Percentiles rank a stretch among this genome's conserved stretches.
phyloP scores from a whole-genome alignment of 2,888 invertebrate species.

The Parnassius mnemosyne region DNA sequence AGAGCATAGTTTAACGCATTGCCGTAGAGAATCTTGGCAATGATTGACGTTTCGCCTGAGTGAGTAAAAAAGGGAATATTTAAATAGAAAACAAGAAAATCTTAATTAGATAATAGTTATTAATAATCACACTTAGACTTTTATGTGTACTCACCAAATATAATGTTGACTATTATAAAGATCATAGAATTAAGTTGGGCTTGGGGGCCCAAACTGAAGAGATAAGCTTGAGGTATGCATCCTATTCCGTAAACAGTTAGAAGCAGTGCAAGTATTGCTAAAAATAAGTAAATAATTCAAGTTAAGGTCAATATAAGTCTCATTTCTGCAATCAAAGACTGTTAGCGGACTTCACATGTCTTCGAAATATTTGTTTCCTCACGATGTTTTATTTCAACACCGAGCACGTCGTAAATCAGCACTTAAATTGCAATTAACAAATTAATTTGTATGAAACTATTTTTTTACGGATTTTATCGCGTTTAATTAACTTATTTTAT shows the following conservation, averaged over 20 bases:
- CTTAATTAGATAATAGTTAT: too few species aligned
- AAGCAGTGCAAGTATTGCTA: conserved; percentile 56
- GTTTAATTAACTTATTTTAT: too few species aligned
- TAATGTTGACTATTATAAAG: conserved; percentile 57
- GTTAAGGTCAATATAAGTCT: too few species aligned
- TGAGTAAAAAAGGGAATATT: neutral
- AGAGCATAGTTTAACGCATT: conserved; percentile 44
- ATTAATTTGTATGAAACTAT: too few species aligned
- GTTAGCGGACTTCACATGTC: too few species aligned
- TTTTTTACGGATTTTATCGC: too few species aligned
- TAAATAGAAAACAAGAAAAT: too few species aligned
- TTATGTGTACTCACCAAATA: conserved; percentile 52
- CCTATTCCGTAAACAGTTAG: conserved; percentile 56
- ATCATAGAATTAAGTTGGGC: conserved; percentile 59
- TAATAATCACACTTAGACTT: neutral
- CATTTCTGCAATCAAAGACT: too few species aligned
- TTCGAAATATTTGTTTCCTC: too few species aligned
- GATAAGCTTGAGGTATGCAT: conserved; percentile 66
- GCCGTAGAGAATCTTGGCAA: conserved; percentile 59
- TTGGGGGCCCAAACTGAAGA: conserved; percentile 61
- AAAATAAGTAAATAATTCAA: conserved; percentile 29
- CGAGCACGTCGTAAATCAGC: too few species aligned
- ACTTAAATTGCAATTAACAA: too few species aligned
- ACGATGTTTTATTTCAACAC: too few species aligned
- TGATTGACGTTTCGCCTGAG: conserved; percentile 62